Conservation (phyloP, 2,888 invertebrate genomes). For the Drosophila borealis region DNA sequence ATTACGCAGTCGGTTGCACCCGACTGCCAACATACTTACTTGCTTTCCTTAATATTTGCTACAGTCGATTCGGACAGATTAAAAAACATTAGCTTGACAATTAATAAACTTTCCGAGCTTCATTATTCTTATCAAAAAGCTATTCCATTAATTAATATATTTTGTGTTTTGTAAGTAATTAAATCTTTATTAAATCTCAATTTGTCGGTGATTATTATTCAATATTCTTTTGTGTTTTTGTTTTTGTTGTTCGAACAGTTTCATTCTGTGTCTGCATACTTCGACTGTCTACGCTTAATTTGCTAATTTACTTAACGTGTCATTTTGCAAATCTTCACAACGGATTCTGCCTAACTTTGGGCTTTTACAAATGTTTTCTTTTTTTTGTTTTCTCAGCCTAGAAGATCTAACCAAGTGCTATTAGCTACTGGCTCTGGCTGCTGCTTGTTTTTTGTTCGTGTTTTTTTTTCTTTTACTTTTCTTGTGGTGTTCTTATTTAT, state of each 20-base stretch:
- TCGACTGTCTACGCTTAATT: conserved; percentile 47
- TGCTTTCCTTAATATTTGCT: too few species aligned
- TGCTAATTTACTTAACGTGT: conserved; percentile 50
- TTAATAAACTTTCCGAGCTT: too few species aligned
- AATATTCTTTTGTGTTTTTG: conserved; percentile 68
- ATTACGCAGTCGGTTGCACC: too few species aligned
- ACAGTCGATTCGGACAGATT: too few species aligned
- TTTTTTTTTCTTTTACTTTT: conserved; percentile 10
- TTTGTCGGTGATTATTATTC: conserved; percentile 79
- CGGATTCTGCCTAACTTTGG: conserved; percentile 22
- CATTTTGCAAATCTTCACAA: conserved; percentile 51
- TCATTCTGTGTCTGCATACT: conserved; percentile 25
- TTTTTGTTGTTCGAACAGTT: conserved; percentile 26
- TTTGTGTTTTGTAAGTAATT: conserved; percentile 68
- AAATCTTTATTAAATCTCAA: conserved; percentile 80
- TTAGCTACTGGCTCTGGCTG: conserved; percentile 21
- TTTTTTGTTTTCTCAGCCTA: conserved; percentile 14
- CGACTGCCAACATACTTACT: too few species aligned
- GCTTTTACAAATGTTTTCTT: conserved; percentile 38
- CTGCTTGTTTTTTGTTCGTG: conserved; percentile 21
- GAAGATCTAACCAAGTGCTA: conserved; percentile 16
- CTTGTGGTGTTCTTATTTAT: conserved; percentile 42
- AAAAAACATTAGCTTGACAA: too few species aligned
- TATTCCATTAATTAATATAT: not conserved
- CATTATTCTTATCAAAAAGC: too few species aligned